phyloP scores from a whole-genome alignment of 1,140 invertebrate genomes.

The Hestina assimilis region DNA sequence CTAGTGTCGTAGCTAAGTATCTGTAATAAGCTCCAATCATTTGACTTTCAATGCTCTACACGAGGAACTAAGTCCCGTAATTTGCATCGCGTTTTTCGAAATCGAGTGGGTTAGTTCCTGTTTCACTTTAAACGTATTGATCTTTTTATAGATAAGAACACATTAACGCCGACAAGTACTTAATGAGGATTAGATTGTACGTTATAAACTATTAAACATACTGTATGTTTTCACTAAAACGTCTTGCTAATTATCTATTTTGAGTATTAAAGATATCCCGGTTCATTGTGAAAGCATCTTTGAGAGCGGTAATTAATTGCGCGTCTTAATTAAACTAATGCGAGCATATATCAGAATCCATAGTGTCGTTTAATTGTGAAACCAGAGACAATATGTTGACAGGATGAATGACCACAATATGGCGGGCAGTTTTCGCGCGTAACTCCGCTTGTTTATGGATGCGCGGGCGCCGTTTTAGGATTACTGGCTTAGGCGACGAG shows the following conservation, averaged over 20 bases:
- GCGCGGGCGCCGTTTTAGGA: conserved; percentile 66
- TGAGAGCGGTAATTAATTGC: conserved; percentile 54
- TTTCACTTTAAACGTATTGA: conserved; percentile 1
- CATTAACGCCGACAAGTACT: background rate
- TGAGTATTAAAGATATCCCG: background rate
- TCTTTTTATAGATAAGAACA: conserved; percentile 4
- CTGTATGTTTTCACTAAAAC: background rate
- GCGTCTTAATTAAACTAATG: conserved; percentile 65
- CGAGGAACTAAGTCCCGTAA: conserved; percentile 18
- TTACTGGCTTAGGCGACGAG: conserved; percentile 67
- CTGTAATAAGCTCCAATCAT: conserved; percentile 34
- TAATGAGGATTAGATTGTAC: background rate
- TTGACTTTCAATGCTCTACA: conserved; percentile 31
- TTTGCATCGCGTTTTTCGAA: conserved; percentile 22
- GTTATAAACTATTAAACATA: background rate
- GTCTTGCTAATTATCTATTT: background rate
- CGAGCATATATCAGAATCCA: conserved; percentile 60
- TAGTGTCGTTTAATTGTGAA: conserved; percentile 59
- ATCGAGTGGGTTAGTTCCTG: conserved; percentile 21
- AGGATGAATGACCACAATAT: conserved; percentile 67
- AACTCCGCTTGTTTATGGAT: conserved; percentile 66
- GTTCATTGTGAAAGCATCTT: conserved; percentile 1
- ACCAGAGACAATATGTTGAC: conserved; percentile 71
- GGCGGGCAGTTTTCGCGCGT: conserved; percentile 63
- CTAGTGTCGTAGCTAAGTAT: conserved; percentile 26